phyloP scores from a whole-genome alignment of 2,888 invertebrate genomes.

The Lepeophtheirus nordmannii region DNA sequence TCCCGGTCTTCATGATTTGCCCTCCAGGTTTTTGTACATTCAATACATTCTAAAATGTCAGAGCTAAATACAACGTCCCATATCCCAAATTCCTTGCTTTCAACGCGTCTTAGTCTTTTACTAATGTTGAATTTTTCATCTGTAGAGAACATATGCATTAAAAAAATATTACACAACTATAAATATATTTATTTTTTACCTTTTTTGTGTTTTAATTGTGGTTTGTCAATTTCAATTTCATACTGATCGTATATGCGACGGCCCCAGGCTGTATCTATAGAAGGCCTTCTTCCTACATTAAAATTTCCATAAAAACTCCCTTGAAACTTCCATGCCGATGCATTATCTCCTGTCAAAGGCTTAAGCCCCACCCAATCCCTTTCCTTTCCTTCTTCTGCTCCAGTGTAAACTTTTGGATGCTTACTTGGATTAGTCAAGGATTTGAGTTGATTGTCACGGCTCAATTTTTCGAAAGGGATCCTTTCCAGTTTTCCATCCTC shows the following conservation, averaged over 20 bases:
- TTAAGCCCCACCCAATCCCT: slow-evolving; percentile 19
- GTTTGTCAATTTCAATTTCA: slow-evolving; percentile 15
- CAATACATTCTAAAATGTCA: not conserved
- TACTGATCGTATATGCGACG: slow-evolving; percentile 19
- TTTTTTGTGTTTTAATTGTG: not conserved
- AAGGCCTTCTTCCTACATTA: slow-evolving; percentile 20
- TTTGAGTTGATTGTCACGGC: not conserved
- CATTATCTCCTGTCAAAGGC: slow-evolving; percentile 21
- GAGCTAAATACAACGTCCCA: slow-evolving; percentile 14
- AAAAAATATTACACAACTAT: not conserved
- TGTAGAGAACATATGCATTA: not conserved
- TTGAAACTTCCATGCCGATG: slow-evolving; percentile 19
- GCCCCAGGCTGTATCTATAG: slow-evolving; percentile 24
- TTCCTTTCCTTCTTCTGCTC: not conserved
- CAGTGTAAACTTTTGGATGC: not conserved
- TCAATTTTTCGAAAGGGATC: not conserved
- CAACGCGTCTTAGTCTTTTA: not conserved
- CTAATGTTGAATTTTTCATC: not conserved
- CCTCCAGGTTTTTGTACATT: not conserved
- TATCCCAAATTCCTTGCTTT: slow-evolving; percentile 13
- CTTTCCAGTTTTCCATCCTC: not conserved
- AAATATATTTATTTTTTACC: not conserved
- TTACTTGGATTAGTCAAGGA: not conserved
- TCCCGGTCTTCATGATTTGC: slow-evolving; percentile 7
- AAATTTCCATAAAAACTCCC: slow-evolving; percentile 23